A percentile compares a stretch with the other conserved stretches of the same genome.
phyloP scores from a whole-genome alignment of 1,140 invertebrate species.

The Stegodyphus dumicola region DNA sequence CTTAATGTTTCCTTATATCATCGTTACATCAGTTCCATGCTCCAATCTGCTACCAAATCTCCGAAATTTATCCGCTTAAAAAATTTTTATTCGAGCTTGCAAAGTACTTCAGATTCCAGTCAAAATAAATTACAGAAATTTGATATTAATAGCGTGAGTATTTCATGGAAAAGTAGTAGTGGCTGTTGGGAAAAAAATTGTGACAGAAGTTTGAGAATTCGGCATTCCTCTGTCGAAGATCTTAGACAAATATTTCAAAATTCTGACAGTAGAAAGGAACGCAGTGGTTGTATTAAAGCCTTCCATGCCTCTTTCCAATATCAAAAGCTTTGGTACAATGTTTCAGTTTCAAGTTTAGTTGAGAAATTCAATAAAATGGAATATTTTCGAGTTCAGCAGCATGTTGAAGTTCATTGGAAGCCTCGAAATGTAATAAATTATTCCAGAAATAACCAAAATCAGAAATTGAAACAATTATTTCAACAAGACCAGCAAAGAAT shows the following conservation, averaged over 20 bases:
- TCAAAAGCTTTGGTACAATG: slow-evolving; percentile 22
- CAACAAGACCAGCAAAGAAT: too few species aligned
- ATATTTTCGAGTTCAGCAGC: neutral
- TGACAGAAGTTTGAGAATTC: slow-evolving; percentile 67
- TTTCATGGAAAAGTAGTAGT: slow-evolving; percentile 3
- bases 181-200: slow-evolving; percentile 74
- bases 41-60: slow-evolving; percentile 79
- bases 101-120: slow-evolving; percentile 71
- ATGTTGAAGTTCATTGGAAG: neutral
- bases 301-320: slow-evolving; percentile 37
- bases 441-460: too few species aligned
- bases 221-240: slow-evolving; percentile 38
- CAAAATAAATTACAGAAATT: neutral
- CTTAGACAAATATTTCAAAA: slow-evolving; percentile 42
- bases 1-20: slow-evolving; percentile 63
- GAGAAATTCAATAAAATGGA: slow-evolving; percentile 41
- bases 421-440: too few species aligned
- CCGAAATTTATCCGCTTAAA: slow-evolving; percentile 86
- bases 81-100: slow-evolving; percentile 86
- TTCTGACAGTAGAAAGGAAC: neutral
- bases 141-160: neutral
- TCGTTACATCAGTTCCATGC: slow-evolving; percentile 77
- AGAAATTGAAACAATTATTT: too few species aligned
- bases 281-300: neutral
- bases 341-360: slow-evolving; percentile 49